Base-by-base conservation (phyloP, 2,888 invertebrate genomes). In the Dinocampus coccinellae region DNA sequence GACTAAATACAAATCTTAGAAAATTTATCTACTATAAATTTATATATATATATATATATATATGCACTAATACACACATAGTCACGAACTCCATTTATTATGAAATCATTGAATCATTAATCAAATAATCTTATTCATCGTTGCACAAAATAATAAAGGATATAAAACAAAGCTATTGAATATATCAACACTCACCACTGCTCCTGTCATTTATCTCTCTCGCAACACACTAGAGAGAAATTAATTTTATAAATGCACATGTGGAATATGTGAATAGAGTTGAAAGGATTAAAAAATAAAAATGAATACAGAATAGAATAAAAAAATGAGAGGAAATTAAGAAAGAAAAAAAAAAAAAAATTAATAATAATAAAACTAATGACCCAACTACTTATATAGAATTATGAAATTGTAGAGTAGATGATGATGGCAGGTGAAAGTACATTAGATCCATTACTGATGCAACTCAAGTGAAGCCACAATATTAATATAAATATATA, bases 391-490 rank as follows among this genome's bases (percentile, higher is more conserved):
- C 47, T 2, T 9, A 20, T 24, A 39, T 42, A 67, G 39, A 67
- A 39, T n/a, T 65, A 60, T 53, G 61, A 36, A 53, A 52, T 60
- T 16, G 33, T 60, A 60, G 16, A 47, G 39, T 39, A 47, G 47
- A 47, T 47, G 47, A 47, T 47, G 47, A 3, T 16, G 10, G 24
- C 52, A 47, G 53, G 66, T 71, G 67, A 62, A 62, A 62, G 62
- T 66, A 53, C 34, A 62, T 39, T 36, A 52, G 58, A 60, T 9
- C 34, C n/a, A 52, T 47, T 16, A 36, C 67, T 71, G 66, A 67
- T 66, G 71, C 71, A 67, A 67, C 64, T 66, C 26, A 60, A 71
- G 62, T 57, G 61, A 67, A 16, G 66, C 53, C 47, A 13, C 57
- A 26, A 57, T 57, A 7, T 13, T n/a, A 57, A 6, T 66, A 61